Base-by-base conservation (phyloP, 2,797 vertebrate species). In the Acanthis flammea region DNA sequence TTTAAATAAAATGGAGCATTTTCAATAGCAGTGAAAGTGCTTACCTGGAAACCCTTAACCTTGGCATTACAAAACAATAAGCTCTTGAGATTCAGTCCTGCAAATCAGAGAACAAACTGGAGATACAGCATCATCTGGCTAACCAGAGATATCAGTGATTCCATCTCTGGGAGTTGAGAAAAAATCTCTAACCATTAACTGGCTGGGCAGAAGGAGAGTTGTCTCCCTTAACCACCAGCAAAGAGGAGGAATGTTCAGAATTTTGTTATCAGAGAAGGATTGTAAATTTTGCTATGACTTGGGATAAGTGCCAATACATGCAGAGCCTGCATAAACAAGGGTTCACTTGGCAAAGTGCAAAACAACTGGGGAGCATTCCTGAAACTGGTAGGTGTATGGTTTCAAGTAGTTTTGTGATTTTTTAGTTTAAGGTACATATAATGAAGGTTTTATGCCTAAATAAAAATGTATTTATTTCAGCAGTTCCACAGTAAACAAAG, bases 221-320 rank as follows among this genome's bases (percentile, higher is more conserved):
- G 24, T 85, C 54, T 93, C 41, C 33, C 27, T 83, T 53, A 71
- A 55, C 17, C 22, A 53, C 0, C 5, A 88, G 44, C 14, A 51
- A 63, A 89, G 27, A 77, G 21, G 35, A 92, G 57, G 65, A 90
- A 92, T 72, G 92, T 80, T 71, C 53, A 94, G 87, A 91, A 94
- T 86, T 86, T 82, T 87, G 48, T 92, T 94, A 92, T 75, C 82
- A 86, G 76, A 72, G 47, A 35, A 51, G n/a, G 39, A 68, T 0
- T 90, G 21, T 17, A 92, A 50, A 77, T 62, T 91, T 86, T 86
- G 21, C 35, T 80, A 5, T 31, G 57, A 4, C 33, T 27, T 91
- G 48, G 33, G 51, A 55, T 73, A 50, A 18, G 14, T 92, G 79
- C 62, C 77, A 95, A n/a, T 35, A 51, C 28, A 42, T 1, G 2